Base-by-base conservation (phyloP, 2,797 vertebrate genomes). In the Discoglossus pictus region DNA sequence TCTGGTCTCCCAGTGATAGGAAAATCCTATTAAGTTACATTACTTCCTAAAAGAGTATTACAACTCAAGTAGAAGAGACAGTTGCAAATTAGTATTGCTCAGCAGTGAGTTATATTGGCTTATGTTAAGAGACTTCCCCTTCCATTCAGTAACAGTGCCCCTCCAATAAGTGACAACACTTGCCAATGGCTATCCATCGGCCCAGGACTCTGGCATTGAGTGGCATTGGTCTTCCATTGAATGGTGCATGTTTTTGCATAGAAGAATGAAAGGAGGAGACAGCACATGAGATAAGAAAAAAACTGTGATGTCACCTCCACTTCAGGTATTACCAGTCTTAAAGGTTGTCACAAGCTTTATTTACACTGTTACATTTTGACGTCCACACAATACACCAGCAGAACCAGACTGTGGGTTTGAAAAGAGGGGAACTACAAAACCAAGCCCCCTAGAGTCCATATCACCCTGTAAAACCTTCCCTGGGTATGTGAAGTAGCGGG, bases 321-420 rank as follows among this genome's bases (percentile, higher is more conserved):
- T 39, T 58, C 52, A 64, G 68, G 68, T 71, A 71, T 71, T 61
- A 59, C 39, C 56, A 71, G 52, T 23, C 44, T 43, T 52, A 61
- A 71, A 64, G 68, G 54, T 35, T 61, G 53, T 65, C 68, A 71
- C 68, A 65, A 71, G 61, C 68, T 71, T 71, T 71, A 71, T 71
- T 71, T 71, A 71, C 68, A 71, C 13, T 27, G 67, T 68, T 48
- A 58, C 35, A 53, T 69, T 70, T 56, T 71, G 46, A 71, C 53
- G 68, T 71, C 53, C 68, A 64, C 53, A 51, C 62, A 52, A 63
- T 53, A 65, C 68, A 71, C 35, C 52, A 44, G 68, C 53, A 51
- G 43, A 65, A 52, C 61, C 68, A 71, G 53, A 68, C 40, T 52
- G 43, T 46, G 39, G 56, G 27, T 42, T 52, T 20, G 18, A 44